phyloP scores from a whole-genome alignment of 2,888 invertebrate genomes.

The Raillietiella orientalis region DNA sequence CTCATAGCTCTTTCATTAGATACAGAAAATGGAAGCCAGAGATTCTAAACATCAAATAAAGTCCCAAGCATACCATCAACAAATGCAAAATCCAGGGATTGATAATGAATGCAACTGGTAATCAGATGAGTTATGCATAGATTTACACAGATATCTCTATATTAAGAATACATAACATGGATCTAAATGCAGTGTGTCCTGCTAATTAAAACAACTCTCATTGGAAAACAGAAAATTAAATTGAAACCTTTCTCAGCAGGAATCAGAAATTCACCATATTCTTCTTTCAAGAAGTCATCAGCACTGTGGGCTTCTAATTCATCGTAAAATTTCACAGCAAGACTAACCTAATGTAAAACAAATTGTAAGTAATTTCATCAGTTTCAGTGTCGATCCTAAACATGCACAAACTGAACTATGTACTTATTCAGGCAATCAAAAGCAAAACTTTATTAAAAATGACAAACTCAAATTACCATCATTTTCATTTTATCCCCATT shows the following conservation, averaged over 20 bases:
- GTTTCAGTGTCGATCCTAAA: neutral
- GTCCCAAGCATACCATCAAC: too few species aligned
- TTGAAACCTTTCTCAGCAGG: conserved; percentile 49
- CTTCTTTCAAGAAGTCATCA: conserved; percentile 72
- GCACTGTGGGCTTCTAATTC: conserved; percentile 94
- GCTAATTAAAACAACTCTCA: too few species aligned
- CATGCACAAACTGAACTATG: neutral
- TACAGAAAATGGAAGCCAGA: too few species aligned
- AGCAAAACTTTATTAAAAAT: neutral
- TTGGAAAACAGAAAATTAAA: neutral
- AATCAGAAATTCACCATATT: conserved; percentile 52
- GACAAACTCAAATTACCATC: conserved; percentile 36
- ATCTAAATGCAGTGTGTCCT: too few species aligned
- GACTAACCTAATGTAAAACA: conserved; percentile 56
- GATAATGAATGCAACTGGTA: too few species aligned
- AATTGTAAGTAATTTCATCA: conserved; percentile 1
- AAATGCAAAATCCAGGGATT: too few species aligned
- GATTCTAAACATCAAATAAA: too few species aligned
- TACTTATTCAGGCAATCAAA: neutral
- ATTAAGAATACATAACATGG: too few species aligned
- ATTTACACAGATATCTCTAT: too few species aligned
- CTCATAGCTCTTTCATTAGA: too few species aligned
- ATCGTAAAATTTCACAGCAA: conserved; percentile 90
- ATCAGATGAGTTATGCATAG: too few species aligned
- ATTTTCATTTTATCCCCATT: conserved; percentile 90